Evolutionary conservation across 1,140 invertebrate species (phyloP), one percentile per base, ranked within the genome.

Genomic region (Heliothis subflexa): DNA sequence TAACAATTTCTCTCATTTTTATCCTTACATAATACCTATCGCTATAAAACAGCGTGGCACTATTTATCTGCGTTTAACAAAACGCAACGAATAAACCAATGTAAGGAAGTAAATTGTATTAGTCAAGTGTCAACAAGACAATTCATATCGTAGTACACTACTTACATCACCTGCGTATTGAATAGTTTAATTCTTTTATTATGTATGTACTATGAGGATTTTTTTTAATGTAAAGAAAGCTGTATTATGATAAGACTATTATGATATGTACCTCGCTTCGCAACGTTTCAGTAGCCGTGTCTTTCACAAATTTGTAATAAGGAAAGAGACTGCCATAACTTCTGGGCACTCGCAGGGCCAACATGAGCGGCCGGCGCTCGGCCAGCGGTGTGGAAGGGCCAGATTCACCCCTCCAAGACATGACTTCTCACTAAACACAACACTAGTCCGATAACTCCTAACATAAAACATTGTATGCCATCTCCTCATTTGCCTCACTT

Each of bases 241-340:
- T 40, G 33, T 40, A 9, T 40, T 0, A 9, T 40, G 33, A 5
- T 21, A 50, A 68, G 12, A 52, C 18, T 18, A 28, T 49, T 11
- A 14, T 47, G 0, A 68, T 25, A 49, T 12, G 61, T 88, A 94
- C 92, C 91, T 94, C 88, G 81, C 79, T 80, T 7, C 73, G 45
- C 21, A 88, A 52, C 11, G 86, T 70, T 75, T 93, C 93, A 45
- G 81, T 85, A 14, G 90, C 82, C 0, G 93, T 89, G 70, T 91
- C 93, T 66, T 89, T 93, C 61, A 95, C 88, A 78, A 95, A 95
- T 62, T 91, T 91, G 81, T 95, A 95, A 79, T 95, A 95, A 2
- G 94, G 92, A 75, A 95, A 93, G 7, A 95, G 84, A 62, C 94
- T 95, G 71, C 94, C 94, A 83, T 95, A 95, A 55, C 91, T 95